These are phyloP conservation scores for Channa striata DNA, from an alignment of 2,797 vertebrate genomes.

Conservation along the genomic window DNA sequence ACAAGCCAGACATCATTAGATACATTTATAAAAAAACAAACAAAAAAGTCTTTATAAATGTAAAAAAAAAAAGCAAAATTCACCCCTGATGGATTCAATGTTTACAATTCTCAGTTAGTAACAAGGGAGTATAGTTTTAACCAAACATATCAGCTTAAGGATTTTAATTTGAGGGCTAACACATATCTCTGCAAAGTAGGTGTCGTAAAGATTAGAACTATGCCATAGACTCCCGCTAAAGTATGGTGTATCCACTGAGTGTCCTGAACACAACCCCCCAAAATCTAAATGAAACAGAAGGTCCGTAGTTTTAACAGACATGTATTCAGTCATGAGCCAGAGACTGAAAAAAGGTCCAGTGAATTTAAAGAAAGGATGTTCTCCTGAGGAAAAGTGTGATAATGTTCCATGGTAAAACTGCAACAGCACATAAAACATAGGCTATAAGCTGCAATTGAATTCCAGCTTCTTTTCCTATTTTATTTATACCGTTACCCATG, in stretches of 20 bases:
- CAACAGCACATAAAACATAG: conserved; percentile 37
- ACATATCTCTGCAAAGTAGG: not conserved
- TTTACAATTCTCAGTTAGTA: conserved; percentile 24
- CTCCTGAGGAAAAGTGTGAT: conserved; percentile 8
- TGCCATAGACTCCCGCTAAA: not conserved
- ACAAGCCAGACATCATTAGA: conserved; percentile 42
- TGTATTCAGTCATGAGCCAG: conserved; percentile 26
- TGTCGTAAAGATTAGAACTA: conserved; percentile 12
- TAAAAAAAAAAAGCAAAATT: conserved; percentile 50
- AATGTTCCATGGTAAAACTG: conserved; percentile 23
- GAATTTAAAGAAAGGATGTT: conserved; percentile 27
- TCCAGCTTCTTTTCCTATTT: conserved; percentile 54
- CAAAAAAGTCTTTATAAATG: conserved; percentile 30
- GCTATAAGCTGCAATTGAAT: conserved; percentile 42
- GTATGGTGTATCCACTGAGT: conserved; percentile 21
- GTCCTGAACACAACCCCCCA: not conserved
- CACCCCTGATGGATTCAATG: conserved; percentile 30
- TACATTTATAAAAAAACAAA: conserved; percentile 32
- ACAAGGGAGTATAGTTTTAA: conserved; percentile 4
- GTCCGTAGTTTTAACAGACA: conserved; percentile 8
- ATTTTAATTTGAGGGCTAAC: conserved; percentile 5
- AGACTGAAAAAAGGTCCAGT: conserved; percentile 3
- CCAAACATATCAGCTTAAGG: conserved; percentile 13
- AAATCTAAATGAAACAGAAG: conserved; percentile 1
- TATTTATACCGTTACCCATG: conserved; percentile 45